These are phyloP conservation scores for Distichodus sexfasciatus DNA, from an alignment of 2,797 vertebrate species.

Conservation along the genomic window DNA sequence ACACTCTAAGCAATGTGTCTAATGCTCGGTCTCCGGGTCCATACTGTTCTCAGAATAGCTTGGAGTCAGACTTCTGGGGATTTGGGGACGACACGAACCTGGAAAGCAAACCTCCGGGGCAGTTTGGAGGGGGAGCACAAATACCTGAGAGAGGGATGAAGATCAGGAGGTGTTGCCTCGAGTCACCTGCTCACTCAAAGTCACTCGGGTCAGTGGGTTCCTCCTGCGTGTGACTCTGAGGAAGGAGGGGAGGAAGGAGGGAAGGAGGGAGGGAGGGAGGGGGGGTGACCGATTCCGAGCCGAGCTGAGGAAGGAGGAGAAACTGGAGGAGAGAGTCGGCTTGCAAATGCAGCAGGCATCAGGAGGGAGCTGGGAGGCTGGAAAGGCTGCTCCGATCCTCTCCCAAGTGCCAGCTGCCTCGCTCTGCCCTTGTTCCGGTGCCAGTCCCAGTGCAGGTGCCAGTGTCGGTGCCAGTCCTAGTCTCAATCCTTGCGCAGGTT, in stretches of 20 bases:
- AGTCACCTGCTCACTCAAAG: constrained; percentile 36
- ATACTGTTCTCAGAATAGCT: constrained; percentile 4
- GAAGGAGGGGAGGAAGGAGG: background rate
- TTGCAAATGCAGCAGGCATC: constrained; percentile 40
- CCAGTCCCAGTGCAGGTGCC: no score
- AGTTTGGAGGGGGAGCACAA: background rate
- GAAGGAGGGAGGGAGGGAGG: background rate
- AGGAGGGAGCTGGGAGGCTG: constrained; percentile 35
- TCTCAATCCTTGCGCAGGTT: constrained; percentile 64
- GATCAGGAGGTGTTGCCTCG: constrained; percentile 13
- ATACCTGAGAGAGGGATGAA: background rate
- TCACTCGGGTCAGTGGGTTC: constrained; percentile 29
- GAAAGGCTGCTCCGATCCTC: constrained; percentile 39
- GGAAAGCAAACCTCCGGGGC: background rate
- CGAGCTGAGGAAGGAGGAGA: constrained; percentile 20
- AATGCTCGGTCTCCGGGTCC: background rate
- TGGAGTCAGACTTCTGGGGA: background rate
- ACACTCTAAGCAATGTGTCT: background rate
- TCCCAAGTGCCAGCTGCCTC: constrained; percentile 24
- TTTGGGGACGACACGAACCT: background rate
- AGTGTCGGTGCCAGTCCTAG: no score
- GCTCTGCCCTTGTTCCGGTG: constrained; percentile 17
- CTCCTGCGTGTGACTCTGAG: constrained; percentile 26
- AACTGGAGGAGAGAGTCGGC: background rate
- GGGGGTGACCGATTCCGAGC: background rate